Percentiles rank a stretch among this genome's conserved stretches.
phyloP scores from a whole-genome alignment of 2,113 vertebrate genomes.

The Alethe diademata region DNA sequence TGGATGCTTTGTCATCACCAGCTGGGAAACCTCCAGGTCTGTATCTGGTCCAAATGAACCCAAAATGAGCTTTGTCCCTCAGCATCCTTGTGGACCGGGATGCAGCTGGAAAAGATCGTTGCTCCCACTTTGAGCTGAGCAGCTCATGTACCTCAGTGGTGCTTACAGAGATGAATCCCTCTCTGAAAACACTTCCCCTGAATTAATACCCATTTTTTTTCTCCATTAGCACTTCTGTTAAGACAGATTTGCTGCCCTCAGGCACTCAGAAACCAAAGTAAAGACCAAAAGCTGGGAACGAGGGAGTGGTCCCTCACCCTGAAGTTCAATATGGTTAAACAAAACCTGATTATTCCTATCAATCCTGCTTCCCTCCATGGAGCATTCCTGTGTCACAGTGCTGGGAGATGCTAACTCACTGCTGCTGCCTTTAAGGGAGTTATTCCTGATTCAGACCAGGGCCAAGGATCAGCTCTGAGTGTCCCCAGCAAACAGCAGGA shows the following conservation, averaged over 20 bases:
- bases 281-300: background rate
- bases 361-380: background rate
- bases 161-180: background rate
- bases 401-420: background rate
- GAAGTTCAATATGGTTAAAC: background rate
- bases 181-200: background rate
- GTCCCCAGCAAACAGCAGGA: background rate
- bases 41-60: background rate
- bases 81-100: background rate
- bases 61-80: background rate
- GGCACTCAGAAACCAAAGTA: background rate
- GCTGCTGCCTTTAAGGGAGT: background rate
- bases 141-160: background rate
- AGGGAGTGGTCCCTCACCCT: background rate
- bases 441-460: background rate
- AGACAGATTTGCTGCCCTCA: background rate
- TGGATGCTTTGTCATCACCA: background rate
- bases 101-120: background rate
- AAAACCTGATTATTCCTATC: background rate
- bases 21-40: background rate
- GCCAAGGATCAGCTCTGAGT: background rate
- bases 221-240: background rate
- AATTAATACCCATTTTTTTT: background rate
- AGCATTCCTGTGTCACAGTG: accelerated
- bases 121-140: background rate